These are phyloP conservation scores for Prolemur simus DNA, from an alignment of 2,113 vertebrate genomes.

Conservation along the genomic window DNA sequence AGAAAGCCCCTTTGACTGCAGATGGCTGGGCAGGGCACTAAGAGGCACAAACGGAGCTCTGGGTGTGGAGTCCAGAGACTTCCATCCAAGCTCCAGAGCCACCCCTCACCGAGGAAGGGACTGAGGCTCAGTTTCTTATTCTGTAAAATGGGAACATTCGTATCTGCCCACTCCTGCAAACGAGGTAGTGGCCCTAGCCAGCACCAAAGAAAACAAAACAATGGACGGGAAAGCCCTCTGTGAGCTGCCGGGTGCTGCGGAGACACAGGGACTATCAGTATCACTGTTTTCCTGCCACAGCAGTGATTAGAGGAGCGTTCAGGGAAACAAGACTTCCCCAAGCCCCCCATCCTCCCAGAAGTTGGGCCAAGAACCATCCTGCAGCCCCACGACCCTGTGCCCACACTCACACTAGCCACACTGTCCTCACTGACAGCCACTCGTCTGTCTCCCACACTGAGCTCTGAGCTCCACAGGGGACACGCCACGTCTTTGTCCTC, in stretches of 20 bases:
- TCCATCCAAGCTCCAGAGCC: neutral
- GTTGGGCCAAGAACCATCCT: neutral
- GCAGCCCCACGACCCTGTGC: no score
- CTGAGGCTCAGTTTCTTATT: neutral
- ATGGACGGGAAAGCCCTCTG: neutral
- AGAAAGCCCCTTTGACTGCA: neutral
- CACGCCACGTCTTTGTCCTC: neutral
- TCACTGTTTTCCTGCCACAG: neutral
- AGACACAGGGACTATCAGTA: neutral
- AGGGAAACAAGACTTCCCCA: neutral
- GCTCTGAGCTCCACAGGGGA: neutral
- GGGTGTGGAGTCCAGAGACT: neutral
- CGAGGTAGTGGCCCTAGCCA: neutral
- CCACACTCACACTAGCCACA: neutral
- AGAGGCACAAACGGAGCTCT: neutral
- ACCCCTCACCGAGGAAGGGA: neutral
- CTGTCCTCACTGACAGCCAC: neutral
- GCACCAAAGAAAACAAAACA: neutral
- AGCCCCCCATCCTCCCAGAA: neutral
- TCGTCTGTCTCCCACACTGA: fast-evolving
- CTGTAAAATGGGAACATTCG: neutral
- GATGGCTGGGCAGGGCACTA: neutral
- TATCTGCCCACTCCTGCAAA: neutral
- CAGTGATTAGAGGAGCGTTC: neutral
- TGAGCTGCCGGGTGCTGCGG: neutral